These are phyloP conservation scores for Sphinx pinastri DNA, from an alignment of 2,888 invertebrate genomes.

Conservation along the genomic window DNA sequence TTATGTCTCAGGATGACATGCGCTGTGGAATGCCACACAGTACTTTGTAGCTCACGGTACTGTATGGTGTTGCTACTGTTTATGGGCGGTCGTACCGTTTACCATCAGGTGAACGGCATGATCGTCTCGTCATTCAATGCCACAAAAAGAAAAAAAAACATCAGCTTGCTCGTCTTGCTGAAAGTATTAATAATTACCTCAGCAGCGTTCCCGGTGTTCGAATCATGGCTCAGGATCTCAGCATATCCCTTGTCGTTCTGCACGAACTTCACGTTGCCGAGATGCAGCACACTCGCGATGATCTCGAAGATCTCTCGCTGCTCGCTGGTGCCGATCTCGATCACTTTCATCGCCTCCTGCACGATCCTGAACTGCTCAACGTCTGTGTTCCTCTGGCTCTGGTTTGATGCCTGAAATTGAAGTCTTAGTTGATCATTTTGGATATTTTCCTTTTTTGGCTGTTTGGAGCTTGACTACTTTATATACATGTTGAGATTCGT, in stretches of 20 bases:
- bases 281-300: conserved; percentile 92
- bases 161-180: too few relatives aligned
- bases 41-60: too few relatives aligned
- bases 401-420: conserved; percentile 53
- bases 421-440: neutral
- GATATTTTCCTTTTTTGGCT: neutral
- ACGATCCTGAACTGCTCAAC: conserved; percentile 87
- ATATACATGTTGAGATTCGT: too few relatives aligned
- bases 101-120: too few relatives aligned
- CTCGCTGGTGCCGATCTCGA: conserved; percentile 89
- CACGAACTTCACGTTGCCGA: conserved; percentile 93
- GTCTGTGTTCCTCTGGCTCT: conserved; percentile 80
- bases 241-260: conserved; percentile 88
- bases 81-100: too few relatives aligned
- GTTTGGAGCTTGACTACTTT: neutral
- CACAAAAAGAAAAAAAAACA: too few relatives aligned
- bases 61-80: too few relatives aligned
- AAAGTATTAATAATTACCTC: conserved; percentile 78
- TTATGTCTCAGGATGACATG: too few relatives aligned
- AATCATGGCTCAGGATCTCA: conserved; percentile 86
- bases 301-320: conserved; percentile 91
- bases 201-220: conserved; percentile 82
- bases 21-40: too few relatives aligned
- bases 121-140: too few relatives aligned
- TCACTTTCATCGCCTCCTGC: conserved; percentile 89